These are phyloP conservation scores for Stichodactyla mertensii DNA, from an alignment of 64 coral and sea anemone species.

Conservation along the genomic window DNA sequence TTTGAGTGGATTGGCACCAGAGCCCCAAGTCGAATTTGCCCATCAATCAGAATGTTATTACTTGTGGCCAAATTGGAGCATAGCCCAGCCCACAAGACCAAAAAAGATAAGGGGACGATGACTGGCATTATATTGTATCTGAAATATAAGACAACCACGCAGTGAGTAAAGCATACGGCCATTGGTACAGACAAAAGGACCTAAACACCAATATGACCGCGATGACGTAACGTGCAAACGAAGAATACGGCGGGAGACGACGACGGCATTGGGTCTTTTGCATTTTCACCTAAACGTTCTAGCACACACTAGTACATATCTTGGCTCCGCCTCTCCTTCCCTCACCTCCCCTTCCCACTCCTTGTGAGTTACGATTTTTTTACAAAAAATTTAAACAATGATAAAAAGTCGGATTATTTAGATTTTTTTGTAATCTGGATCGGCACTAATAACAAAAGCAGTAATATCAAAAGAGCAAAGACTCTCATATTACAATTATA, in stretches of 20 bases:
- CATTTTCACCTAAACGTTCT: no score
- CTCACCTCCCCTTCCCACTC: not conserved
- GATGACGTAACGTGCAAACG: no score
- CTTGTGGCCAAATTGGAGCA: not conserved
- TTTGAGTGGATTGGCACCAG: constrained; percentile 63
- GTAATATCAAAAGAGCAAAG: not conserved
- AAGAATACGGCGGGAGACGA: no score
- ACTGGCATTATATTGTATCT: not conserved
- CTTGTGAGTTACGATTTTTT: not conserved
- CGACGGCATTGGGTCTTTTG: no score
- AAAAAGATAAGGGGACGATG: not conserved
- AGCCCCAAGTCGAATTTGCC: constrained; percentile 66
- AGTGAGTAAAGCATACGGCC: not conserved
- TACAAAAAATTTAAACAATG: not conserved
- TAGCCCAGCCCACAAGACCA: not conserved
- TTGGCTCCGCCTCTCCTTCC: no score
- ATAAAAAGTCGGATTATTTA: not conserved
- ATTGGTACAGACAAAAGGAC: no score
- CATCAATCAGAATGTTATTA: constrained; percentile 27
- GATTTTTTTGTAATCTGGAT: not conserved
- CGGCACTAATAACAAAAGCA: not conserved
- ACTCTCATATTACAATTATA: not conserved
- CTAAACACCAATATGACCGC: no score
- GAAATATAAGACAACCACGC: not conserved
- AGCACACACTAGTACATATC: no score